phyloP scores from a whole-genome alignment of 2,797 vertebrate genomes.

The Helostoma temminkii region DNA sequence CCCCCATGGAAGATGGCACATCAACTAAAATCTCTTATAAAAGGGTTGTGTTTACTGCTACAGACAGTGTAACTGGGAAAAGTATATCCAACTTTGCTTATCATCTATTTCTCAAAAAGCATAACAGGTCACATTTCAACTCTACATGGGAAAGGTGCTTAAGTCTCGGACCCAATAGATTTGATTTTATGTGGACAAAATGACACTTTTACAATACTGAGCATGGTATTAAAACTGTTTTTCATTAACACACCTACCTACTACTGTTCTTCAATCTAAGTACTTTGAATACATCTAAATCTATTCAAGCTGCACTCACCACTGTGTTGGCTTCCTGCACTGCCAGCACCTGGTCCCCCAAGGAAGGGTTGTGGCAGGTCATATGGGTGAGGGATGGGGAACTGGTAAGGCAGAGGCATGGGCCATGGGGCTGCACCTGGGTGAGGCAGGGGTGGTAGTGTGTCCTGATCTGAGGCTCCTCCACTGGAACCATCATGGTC shows the following conservation, averaged over 20 bases:
- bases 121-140: too few species aligned
- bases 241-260: too few species aligned
- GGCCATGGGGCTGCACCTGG: constrained; percentile 96
- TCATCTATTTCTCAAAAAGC: too few species aligned
- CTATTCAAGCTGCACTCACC: constrained; percentile 82
- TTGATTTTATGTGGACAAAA: too few species aligned
- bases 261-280: too few species aligned
- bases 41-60: background rate
- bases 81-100: too few species aligned
- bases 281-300: too few species aligned
- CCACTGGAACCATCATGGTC: constrained; percentile 98
- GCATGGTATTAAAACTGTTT: too few species aligned
- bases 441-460: constrained; percentile 94
- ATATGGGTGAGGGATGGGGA: constrained; percentile 92
- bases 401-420: constrained; percentile 95
- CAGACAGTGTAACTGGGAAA: too few species aligned
- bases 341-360: constrained; percentile 87
- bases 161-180: too few species aligned
- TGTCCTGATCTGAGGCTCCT: constrained; percentile 97
- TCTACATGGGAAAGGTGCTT: too few species aligned
- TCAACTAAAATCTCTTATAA: background rate
- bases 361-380: constrained; percentile 92
- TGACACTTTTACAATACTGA: too few species aligned
- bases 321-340: constrained; percentile 97
- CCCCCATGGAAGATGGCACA: background rate